Percentiles rank a stretch among this genome's conserved stretches.
These are phyloP conservation scores for Luidia sarsii DNA, from an alignment of 53 echinoderm and acorn worm species.

Conservation along the genomic window DNA sequence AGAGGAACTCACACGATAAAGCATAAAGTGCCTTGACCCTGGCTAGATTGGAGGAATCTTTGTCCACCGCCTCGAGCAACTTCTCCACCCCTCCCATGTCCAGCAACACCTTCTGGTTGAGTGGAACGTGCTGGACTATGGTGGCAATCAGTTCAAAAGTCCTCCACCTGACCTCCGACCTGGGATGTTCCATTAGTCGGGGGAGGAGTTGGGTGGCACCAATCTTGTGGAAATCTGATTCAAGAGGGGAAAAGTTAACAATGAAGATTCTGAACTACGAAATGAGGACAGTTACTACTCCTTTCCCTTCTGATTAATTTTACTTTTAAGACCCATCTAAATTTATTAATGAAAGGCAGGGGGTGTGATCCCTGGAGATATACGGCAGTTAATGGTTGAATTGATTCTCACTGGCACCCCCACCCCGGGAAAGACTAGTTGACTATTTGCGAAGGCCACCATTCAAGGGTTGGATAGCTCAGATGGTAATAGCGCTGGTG, in stretches of 20 bases:
- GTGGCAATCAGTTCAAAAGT: constrained; percentile 78
- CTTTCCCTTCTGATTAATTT: too few relatives aligned
- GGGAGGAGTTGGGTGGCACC: constrained; percentile 71
- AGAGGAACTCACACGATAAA: constrained; percentile 99
- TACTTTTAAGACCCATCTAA: too few relatives aligned
- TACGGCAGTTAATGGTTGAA: too few relatives aligned
- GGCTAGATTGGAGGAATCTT: constrained; percentile 62
- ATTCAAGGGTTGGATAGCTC: too few relatives aligned
- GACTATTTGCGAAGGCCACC: too few relatives aligned
- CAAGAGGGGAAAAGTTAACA: background rate
- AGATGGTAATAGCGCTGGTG: too few relatives aligned
- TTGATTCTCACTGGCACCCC: too few relatives aligned
- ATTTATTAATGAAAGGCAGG: too few relatives aligned
- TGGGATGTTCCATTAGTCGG: constrained; percentile 66
- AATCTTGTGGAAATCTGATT: constrained; percentile 85
- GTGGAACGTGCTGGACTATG: constrained; percentile 83
- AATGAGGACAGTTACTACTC: background rate
- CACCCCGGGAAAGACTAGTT: too few relatives aligned
- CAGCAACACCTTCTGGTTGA: constrained; percentile 70
- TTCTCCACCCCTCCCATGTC: constrained; percentile 58
- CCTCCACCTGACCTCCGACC: constrained; percentile 93
- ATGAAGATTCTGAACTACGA: background rate
- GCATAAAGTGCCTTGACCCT: constrained; percentile 93
- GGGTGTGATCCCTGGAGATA: too few relatives aligned
- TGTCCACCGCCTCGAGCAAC: constrained; percentile 69